phyloP scores from a whole-genome alignment of 2,113 vertebrate genomes.

The Redunca redunca region DNA sequence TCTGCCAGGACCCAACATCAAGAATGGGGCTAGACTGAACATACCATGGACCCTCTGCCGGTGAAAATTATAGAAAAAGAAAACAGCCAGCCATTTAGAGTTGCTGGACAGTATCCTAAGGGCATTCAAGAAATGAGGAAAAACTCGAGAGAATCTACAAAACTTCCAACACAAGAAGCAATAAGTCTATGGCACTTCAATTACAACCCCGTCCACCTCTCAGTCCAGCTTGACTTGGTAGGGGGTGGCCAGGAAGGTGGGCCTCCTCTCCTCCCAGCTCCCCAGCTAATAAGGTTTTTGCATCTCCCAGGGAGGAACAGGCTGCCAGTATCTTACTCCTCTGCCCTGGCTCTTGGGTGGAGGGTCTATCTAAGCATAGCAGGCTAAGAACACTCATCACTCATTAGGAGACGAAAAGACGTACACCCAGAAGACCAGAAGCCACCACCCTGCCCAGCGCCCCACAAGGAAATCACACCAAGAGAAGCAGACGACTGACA shows the following conservation, averaged over 20 bases:
- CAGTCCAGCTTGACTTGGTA: background rate
- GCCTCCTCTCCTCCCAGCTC: background rate
- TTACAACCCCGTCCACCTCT: accelerated
- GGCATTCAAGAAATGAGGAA: background rate
- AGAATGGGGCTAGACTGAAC: background rate
- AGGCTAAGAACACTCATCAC: background rate
- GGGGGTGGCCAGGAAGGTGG: background rate
- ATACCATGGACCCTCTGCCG: background rate
- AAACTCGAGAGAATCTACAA: background rate
- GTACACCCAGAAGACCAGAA: background rate
- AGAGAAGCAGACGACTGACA: background rate
- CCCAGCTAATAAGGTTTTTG: background rate
- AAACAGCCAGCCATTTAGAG: background rate
- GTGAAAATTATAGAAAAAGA: background rate
- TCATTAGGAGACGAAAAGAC: background rate
- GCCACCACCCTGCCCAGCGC: background rate
- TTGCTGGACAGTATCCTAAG: background rate
- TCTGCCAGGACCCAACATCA: background rate
- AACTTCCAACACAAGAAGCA: background rate
- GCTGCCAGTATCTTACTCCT: background rate
- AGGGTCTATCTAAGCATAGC: background rate
- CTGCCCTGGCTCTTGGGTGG: background rate
- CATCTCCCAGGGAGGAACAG: background rate
- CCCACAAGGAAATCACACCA: background rate
- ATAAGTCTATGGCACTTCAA: background rate